Percentiles rank a stretch among this genome's conserved stretches.
Conservation (phyloP, 2,113 vertebrate species). For the Rhinogobius similis region DNA sequence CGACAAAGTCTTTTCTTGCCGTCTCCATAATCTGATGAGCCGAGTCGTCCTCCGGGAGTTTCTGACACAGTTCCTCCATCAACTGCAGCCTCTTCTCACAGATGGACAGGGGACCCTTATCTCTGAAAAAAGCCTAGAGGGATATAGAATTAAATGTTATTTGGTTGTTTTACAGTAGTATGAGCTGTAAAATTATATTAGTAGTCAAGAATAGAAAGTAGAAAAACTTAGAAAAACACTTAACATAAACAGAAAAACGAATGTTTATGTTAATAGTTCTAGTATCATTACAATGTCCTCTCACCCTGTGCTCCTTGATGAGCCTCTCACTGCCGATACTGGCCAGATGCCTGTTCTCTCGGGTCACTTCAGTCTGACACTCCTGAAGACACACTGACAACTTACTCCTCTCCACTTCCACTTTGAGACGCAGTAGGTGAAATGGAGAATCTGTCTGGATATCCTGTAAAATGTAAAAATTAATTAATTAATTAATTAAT, state of each 20-base stretch:
- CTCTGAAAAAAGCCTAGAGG: conserved; percentile 87
- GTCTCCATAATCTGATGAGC: conserved; percentile 76
- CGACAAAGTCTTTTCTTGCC: conserved; percentile 75
- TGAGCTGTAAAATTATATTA: background rate
- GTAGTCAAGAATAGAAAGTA: background rate
- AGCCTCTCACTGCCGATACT: conserved; percentile 89
- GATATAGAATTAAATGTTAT: background rate
- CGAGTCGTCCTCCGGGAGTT: conserved; percentile 84
- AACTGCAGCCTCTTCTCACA: conserved; percentile 89
- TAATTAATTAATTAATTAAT: too few relatives aligned
- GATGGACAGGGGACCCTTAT: conserved; percentile 86
- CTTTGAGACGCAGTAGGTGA: conserved; percentile 89
- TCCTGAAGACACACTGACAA: conserved; percentile 84
- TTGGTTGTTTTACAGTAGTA: background rate
- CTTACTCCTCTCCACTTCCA: conserved; percentile 86
- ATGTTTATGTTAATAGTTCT: background rate
- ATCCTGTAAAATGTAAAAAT: conserved; percentile 82
- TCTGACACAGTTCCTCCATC: conserved; percentile 91
- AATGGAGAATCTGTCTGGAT: conserved; percentile 90
- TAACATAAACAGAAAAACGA: too few relatives aligned
- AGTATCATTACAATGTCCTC: conserved; percentile 15
- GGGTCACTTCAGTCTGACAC: conserved; percentile 83
- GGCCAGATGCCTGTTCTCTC: conserved; percentile 84
- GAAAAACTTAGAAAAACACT: too few relatives aligned
- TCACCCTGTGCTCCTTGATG: conserved; percentile 89